These are phyloP conservation scores for Drosophila ercepeae DNA, from an alignment of 1,140 invertebrate genomes.

Conservation along the genomic window DNA sequence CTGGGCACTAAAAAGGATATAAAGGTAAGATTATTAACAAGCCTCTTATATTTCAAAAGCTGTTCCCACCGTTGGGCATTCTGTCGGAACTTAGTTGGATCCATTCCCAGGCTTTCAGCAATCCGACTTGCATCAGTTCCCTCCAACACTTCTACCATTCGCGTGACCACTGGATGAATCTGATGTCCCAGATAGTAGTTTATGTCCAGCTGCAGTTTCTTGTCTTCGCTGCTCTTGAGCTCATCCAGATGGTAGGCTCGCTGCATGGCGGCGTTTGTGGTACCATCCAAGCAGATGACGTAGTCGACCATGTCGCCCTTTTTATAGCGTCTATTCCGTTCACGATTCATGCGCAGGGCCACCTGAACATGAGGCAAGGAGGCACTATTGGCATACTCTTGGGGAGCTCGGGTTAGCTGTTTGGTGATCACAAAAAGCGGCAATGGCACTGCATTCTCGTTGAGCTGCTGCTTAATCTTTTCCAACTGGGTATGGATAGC, in stretches of 20 bases:
- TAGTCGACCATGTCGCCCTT: slow-evolving; percentile 98
- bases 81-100: slow-evolving; percentile 84
- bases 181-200: slow-evolving; percentile 94
- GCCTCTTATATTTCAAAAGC: neutral
- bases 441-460: slow-evolving; percentile 90
- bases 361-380: slow-evolving; percentile 96
- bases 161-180: slow-evolving; percentile 96
- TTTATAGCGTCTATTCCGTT: slow-evolving; percentile 92
- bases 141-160: slow-evolving; percentile 98
- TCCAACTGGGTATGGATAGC: slow-evolving; percentile 90
- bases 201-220: slow-evolving; percentile 89
- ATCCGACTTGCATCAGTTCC: slow-evolving; percentile 95
- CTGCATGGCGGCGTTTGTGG: slow-evolving; percentile 92
- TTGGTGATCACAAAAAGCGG: slow-evolving; percentile 95
- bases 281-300: slow-evolving; percentile 96
- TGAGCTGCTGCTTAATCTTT: slow-evolving; percentile 89
- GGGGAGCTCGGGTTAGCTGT: slow-evolving; percentile 97
- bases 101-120: slow-evolving; percentile 94
- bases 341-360: slow-evolving; percentile 93
- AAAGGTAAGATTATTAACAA: neutral
- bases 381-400: slow-evolving; percentile 94
- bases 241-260: slow-evolving; percentile 97
- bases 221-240: slow-evolving; percentile 86
- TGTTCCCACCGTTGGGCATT: slow-evolving; percentile 61
- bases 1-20: slow-evolving; percentile 16